Evolutionary conservation across 2,888 invertebrate species (phyloP).

Genomic region (Megastigmus dorsalis): DNA sequence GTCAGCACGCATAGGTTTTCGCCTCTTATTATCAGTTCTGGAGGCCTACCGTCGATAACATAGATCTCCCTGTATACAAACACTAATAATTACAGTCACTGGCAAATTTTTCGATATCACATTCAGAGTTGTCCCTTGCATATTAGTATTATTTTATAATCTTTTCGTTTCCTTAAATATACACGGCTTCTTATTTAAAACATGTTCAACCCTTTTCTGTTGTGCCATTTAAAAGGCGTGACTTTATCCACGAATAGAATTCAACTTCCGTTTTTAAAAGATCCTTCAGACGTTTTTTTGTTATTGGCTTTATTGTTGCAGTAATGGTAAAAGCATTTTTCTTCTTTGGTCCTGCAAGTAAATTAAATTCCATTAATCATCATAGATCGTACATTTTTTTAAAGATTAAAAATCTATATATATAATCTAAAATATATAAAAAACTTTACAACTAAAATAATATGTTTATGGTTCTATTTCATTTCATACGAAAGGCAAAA

Average conservation of each 20-base stretch:
- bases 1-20: conserved; percentile 31
- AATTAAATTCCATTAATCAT: too few species aligned
- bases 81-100: neutral
- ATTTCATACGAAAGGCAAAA: too few species aligned
- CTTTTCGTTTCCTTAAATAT: too few species aligned
- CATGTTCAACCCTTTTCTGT: conserved; percentile 59
- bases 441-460: too few species aligned
- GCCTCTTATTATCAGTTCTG: neutral
- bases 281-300: conserved; percentile 63
- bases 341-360: conserved; percentile 71
- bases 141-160: neutral
- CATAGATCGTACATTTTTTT: too few species aligned
- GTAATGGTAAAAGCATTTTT: conserved; percentile 58
- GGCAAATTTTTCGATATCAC: conserved; percentile 26
- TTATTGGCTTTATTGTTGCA: conserved; percentile 51
- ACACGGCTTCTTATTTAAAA: neutral
- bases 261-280: conserved; percentile 76
- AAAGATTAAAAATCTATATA: too few species aligned
- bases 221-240: conserved; percentile 73
- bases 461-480: too few species aligned
- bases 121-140: conserved; percentile 14
- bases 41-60: conserved; percentile 31
- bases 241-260: conserved; percentile 78
- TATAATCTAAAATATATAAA: too few species aligned
- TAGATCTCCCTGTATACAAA: conserved; percentile 6